phyloP scores from a whole-genome alignment of 2,113 vertebrate species.

The Oncorhynchus masou region DNA sequence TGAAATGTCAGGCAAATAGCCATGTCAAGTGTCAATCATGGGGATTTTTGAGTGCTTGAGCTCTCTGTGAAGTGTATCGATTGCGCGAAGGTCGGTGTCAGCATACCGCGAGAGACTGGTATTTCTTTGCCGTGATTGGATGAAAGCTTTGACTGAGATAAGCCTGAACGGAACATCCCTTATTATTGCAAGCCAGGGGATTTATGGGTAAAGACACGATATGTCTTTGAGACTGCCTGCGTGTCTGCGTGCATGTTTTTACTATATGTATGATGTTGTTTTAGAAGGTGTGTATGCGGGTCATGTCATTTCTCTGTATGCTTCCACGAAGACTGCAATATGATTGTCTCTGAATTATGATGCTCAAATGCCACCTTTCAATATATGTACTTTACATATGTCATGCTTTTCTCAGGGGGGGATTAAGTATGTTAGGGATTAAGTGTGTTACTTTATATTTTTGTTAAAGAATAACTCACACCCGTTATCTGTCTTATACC shows the following conservation, averaged over 20 bases:
- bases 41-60: not conserved
- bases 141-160: not conserved
- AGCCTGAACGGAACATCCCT: not conserved
- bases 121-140: not conserved
- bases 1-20: conserved; percentile 21
- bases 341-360: not conserved
- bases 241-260: not conserved
- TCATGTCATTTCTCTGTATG: not conserved
- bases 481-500: not conserved
- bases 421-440: not conserved
- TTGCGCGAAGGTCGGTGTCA: not conserved
- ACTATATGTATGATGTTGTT: too few species aligned
- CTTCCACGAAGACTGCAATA: not conserved
- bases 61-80: not conserved
- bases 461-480: not conserved
- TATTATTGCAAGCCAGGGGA: not conserved
- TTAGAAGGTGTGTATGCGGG: too few species aligned
- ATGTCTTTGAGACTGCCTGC: not conserved
- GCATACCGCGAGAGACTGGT: not conserved
- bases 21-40: conserved; percentile 14
- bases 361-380: not conserved
- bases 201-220: not conserved
- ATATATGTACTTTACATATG: not conserved
- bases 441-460: not conserved
- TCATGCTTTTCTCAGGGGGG: not conserved